Evolutionary conservation across 2,113 vertebrate genomes (phyloP).

Genomic region (Grammomys dolichurus): DNA sequence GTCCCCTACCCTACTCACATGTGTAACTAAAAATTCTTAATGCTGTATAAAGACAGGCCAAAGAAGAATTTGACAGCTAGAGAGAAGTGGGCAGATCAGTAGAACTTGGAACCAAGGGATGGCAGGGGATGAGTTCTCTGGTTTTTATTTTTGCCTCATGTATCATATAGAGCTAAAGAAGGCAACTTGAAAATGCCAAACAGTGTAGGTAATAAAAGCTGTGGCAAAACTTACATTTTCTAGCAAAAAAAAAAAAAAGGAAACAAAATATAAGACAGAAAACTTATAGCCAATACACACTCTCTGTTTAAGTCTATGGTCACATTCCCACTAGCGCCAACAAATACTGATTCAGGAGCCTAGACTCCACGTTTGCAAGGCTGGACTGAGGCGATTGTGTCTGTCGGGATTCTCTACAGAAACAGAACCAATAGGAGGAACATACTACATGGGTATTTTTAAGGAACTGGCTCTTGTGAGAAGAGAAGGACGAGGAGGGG

Average conservation of each 20-base stretch:
- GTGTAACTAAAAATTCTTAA: not conserved
- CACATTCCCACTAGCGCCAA: not conserved
- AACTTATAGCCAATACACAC: not conserved
- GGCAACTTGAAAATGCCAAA: not conserved
- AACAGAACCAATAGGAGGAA: not conserved
- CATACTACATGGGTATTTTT: not conserved
- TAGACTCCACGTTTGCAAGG: not conserved
- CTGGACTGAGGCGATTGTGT: not conserved
- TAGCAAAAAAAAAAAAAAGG: not conserved
- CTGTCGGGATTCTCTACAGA: not conserved
- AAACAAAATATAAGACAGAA: constrained; percentile 12
- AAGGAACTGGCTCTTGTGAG: not conserved
- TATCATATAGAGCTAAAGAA: not conserved
- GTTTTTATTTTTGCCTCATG: constrained; percentile 17
- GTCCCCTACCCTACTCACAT: not conserved
- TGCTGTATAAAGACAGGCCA: not conserved
- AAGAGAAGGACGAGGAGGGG: too few relatives aligned
- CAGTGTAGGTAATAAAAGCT: not conserved
- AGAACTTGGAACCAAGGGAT: not conserved
- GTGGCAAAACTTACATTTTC: not conserved
- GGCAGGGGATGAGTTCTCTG: not conserved
- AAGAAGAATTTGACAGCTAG: constrained; percentile 9
- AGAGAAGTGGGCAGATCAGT: constrained; percentile 25
- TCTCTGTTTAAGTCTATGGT: not conserved
- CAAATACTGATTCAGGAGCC: not conserved